These are phyloP conservation scores for Achroia grisella DNA, from an alignment of 1,140 invertebrate species.

Conservation along the genomic window DNA sequence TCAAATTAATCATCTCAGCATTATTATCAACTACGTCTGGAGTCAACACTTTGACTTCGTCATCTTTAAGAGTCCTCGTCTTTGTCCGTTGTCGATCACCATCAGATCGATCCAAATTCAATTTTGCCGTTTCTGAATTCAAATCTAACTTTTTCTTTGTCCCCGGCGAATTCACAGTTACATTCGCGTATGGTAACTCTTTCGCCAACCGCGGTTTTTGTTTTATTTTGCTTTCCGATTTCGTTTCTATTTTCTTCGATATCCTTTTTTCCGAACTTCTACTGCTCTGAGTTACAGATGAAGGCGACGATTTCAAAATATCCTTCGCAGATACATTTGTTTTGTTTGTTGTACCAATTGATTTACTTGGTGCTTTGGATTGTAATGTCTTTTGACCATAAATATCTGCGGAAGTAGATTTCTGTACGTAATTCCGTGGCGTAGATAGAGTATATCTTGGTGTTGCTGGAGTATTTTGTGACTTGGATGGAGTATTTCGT, in stretches of 20 bases:
- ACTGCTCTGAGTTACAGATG: constrained; percentile 24
- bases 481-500: too few species aligned
- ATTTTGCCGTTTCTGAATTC: constrained; percentile 1
- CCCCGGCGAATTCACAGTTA: constrained; percentile 59
- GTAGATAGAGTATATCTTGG: constrained; percentile 36
- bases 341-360: constrained; percentile 9
- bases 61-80: constrained; percentile 59
- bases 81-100: constrained; percentile 37
- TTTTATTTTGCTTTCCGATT: constrained; percentile 3
- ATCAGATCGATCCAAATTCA: neutral
- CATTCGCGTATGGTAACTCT: constrained; percentile 31
- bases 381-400: constrained; percentile 30
- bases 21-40: constrained; percentile 48
- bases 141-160: constrained; percentile 20
- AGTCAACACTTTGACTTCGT: constrained; percentile 59
- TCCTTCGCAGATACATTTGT: constrained; percentile 35
- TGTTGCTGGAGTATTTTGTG: too few species aligned
- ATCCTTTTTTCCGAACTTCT: constrained; percentile 5
- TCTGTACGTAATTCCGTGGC: constrained; percentile 37
- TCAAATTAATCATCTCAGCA: constrained; percentile 41
- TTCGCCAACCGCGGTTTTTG: constrained; percentile 6
- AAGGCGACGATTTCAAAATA: constrained; percentile 39
- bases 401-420: constrained; percentile 44
- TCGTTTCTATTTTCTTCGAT: neutral
- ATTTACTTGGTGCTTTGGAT: constrained; percentile 35